Evolutionary conservation across 2,113 vertebrate genomes (phyloP), one percentile per base, ranked within the genome.

Genomic region (Acinonyx jubatus): DNA sequence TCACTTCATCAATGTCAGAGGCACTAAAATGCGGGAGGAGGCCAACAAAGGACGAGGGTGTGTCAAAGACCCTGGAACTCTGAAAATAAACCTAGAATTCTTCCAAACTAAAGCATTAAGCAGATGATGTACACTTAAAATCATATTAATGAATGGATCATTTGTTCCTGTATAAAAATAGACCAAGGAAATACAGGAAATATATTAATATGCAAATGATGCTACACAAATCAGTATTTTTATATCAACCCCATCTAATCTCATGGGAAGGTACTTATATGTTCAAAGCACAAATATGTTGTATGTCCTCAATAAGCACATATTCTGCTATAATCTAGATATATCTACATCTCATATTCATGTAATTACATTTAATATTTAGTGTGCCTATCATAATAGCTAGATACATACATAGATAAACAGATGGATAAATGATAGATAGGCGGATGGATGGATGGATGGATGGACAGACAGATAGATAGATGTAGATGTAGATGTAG

Each of bases 171-270:
- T 38, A 57, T 85, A 71, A 85, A 83, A 48, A 71, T 7, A 52
- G 18, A 65, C 25, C 14, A 83, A 27, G 76, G 38, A 82, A 76
- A 87, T 82, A 79, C 14, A 55, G 6, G 21, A 12, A 76, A 57
- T 78, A 25, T 61, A 48, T 85, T 94, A 85, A 7, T 31, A n/a
- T 18, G 29, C 52, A 80, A 96, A 41, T 78, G 16, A 25, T 68
- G 29, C 29, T 19, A 27, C 14, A 41, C 18, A 94, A 78, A 41
- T n/a, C 15, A 41, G 1, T 41, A 33, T 74, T 80, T 93, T 82
- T 79, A 71, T 79, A 81, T 88, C 31, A 96, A 5, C 55, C 23
- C 66, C 31, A 87, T 57, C 90, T 87, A 90, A 84, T 25, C 19
- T 90, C 12, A 61, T 80, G 45, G n/a, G 41, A 89, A 52, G n/a